phyloP scores from a whole-genome alignment of 2,113 vertebrate genomes.

The Nymphicus hollandicus region DNA sequence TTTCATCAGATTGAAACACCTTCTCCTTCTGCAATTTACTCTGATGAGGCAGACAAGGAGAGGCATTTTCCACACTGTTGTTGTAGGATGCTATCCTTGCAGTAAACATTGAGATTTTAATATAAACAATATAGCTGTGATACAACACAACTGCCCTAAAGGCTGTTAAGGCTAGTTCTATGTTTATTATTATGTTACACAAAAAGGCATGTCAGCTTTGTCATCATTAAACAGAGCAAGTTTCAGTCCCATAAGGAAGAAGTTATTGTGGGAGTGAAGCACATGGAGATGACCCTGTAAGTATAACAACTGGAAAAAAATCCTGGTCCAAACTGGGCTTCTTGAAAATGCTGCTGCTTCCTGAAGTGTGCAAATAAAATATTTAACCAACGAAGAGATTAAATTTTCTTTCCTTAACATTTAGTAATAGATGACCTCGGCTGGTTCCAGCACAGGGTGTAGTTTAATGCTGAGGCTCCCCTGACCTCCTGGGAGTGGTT shows the following conservation, averaged over 20 bases:
- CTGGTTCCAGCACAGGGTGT: background rate
- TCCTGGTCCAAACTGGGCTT: background rate
- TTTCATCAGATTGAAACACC: background rate
- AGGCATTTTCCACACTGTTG: background rate
- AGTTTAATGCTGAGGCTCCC: background rate
- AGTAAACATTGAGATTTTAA: background rate
- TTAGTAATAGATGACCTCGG: background rate
- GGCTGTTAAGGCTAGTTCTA: background rate
- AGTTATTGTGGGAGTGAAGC: background rate
- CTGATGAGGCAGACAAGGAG: background rate
- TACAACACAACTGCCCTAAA: background rate
- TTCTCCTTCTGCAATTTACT: background rate
- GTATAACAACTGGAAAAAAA: background rate
- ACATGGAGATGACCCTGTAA: background rate
- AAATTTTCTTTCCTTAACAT: background rate
- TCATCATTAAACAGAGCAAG: background rate
- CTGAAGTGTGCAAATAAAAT: background rate
- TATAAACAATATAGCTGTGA: background rate
- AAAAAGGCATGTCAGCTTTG: background rate
- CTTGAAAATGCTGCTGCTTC: background rate
- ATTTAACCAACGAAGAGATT: background rate
- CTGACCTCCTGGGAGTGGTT: background rate
- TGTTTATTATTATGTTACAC: background rate
- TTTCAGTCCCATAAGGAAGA: background rate
- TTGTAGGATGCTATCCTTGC: background rate